Percentiles rank a stretch among this genome's conserved stretches.
Conservation (phyloP, 2,113 vertebrate species). For the Cyprinodon variegatus region DNA sequence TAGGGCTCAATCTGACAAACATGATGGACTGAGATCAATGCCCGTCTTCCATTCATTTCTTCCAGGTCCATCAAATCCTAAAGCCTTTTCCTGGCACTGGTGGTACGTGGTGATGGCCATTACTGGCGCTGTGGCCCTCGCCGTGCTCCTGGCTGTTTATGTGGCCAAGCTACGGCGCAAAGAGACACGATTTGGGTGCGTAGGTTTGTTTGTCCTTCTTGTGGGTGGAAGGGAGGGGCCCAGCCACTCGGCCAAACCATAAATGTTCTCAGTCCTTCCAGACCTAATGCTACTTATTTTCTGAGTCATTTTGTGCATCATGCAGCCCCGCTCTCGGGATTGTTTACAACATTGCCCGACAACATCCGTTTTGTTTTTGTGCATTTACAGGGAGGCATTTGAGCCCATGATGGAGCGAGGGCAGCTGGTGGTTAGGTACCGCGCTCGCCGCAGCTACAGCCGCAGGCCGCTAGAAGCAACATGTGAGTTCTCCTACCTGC, state of each 20-base stretch:
- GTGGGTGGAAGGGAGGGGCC: conserved; percentile 47
- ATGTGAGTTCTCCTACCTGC: conserved; percentile 76
- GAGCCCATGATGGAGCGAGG: conserved; percentile 90
- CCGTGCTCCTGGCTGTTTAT: conserved; percentile 83
- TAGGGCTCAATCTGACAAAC: neutral
- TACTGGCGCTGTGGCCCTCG: conserved; percentile 77
- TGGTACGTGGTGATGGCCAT: conserved; percentile 89
- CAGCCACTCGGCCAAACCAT: conserved; percentile 38
- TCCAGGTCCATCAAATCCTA: conserved; percentile 46
- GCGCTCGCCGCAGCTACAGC: conserved; percentile 88
- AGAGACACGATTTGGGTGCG: conserved; percentile 90
- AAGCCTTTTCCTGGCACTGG: conserved; percentile 89
- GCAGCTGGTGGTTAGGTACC: conserved; percentile 90
- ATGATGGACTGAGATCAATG: neutral
- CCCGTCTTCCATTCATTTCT: conserved; percentile 19
- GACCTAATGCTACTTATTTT: conserved; percentile 21
- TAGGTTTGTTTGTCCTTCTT: conserved; percentile 18
- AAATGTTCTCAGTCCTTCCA: conserved; percentile 21
- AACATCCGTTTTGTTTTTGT: neutral
- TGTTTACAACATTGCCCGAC: neutral
- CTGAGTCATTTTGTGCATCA: neutral
- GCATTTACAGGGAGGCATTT: conserved; percentile 84
- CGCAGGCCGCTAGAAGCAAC: conserved; percentile 89
- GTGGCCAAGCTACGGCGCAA: conserved; percentile 85
- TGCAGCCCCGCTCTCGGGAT: neutral